phyloP scores from a whole-genome alignment of 2,888 invertebrate genomes.

The Lysandra bellargus region DNA sequence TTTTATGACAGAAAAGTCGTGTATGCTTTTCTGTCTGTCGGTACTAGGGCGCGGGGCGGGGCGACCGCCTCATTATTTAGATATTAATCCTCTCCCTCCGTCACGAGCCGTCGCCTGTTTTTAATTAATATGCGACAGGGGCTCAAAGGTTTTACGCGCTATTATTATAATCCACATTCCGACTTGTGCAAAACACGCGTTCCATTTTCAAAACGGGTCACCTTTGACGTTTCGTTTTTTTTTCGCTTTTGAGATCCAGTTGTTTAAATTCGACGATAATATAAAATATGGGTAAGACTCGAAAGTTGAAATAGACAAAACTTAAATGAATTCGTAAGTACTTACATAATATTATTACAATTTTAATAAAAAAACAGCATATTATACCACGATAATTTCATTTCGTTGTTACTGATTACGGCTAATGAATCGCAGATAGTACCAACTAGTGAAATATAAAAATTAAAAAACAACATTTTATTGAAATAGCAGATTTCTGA shows the following conservation, averaged over 20 bases:
- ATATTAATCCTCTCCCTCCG: constrained; percentile 73
- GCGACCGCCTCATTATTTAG: constrained; percentile 76
- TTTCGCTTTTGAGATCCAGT: not conserved
- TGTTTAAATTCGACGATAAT: not conserved
- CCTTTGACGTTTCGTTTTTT: not conserved
- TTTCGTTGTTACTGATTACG: no score
- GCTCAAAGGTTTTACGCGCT: constrained; percentile 17
- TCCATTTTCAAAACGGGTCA: constrained; percentile 18
- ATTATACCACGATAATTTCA: no score
- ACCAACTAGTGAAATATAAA: no score
- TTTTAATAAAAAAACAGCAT: no score
- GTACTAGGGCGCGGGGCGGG: constrained; percentile 59
- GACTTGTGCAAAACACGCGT: not conserved
- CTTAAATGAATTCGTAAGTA: no score
- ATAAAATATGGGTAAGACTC: no score
- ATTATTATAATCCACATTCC: constrained; percentile 16
- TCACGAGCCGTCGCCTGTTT: constrained; percentile 43
- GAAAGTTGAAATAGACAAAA: no score
- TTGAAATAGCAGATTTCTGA: no score
- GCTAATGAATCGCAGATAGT: no score
- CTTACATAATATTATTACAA: no score
- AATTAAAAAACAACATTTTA: no score
- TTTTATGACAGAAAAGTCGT: not conserved
- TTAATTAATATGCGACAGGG: constrained; percentile 64
- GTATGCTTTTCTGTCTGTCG: constrained; percentile 52